phyloP scores from a whole-genome alignment of 2,888 invertebrate species.

The Thumatha senex region DNA sequence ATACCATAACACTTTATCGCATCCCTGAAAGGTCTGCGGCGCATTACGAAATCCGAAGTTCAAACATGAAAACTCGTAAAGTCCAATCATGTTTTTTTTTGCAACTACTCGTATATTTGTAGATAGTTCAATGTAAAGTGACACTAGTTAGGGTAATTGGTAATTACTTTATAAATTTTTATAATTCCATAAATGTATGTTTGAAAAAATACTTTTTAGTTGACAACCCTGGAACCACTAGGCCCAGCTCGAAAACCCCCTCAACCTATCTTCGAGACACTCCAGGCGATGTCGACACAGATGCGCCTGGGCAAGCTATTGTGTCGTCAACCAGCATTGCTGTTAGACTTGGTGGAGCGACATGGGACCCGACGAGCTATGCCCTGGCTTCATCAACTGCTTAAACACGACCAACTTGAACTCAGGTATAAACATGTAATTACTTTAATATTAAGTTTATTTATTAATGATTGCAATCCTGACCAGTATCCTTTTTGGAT shows the following conservation, averaged over 20 bases:
- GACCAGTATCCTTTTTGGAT: too few species aligned
- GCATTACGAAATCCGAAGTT: too few species aligned
- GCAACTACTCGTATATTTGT: too few species aligned
- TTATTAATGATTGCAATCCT: background rate
- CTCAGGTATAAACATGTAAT: slow-evolving; percentile 60
- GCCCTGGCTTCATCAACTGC: slow-evolving; percentile 98
- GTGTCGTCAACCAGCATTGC: slow-evolving; percentile 95
- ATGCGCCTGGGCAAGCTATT: slow-evolving; percentile 94
- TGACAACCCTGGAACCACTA: slow-evolving; percentile 93
- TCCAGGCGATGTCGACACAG: slow-evolving; percentile 89
- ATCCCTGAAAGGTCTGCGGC: too few species aligned
- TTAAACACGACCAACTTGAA: slow-evolving; percentile 95
- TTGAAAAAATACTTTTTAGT: slow-evolving; percentile 46
- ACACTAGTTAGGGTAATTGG: too few species aligned
- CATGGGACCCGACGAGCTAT: slow-evolving; percentile 96
- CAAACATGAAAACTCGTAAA: too few species aligned
- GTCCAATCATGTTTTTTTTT: too few species aligned
- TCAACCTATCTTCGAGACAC: slow-evolving; percentile 88
- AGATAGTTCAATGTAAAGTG: too few species aligned
- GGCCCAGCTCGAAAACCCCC: slow-evolving; percentile 94
- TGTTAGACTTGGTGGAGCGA: slow-evolving; percentile 95
- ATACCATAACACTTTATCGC: too few species aligned
- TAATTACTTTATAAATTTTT: too few species aligned
- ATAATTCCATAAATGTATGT: too few species aligned
- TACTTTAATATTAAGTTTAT: too few species aligned